These are phyloP conservation scores for Glyphotaelius pellucidus DNA, from an alignment of 2,888 invertebrate species.

Conservation along the genomic window DNA sequence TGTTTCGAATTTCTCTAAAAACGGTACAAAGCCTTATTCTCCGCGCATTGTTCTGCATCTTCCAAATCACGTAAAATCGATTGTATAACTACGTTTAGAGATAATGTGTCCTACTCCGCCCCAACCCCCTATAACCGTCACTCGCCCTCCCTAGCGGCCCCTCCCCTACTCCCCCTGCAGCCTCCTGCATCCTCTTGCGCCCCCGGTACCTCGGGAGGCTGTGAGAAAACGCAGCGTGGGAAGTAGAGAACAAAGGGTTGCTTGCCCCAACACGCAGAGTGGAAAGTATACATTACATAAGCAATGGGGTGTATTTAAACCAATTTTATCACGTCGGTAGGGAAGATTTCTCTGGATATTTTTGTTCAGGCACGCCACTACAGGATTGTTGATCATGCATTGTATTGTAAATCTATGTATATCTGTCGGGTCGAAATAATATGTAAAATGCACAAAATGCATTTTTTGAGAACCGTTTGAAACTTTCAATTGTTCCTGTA, in stretches of 20 bases:
- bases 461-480: too few species aligned
- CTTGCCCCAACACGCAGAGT: conserved; percentile 24
- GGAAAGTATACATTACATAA: background rate
- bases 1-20: background rate
- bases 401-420: background rate
- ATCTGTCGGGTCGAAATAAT: too few species aligned
- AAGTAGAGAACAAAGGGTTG: conserved; percentile 38
- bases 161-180: background rate
- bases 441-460: too few species aligned
- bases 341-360: background rate
- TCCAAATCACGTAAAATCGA: conserved; percentile 30
- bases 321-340: background rate
- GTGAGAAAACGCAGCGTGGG: conserved; percentile 38
- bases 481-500: too few species aligned
- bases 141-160: background rate
- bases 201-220: background rate
- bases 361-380: background rate
- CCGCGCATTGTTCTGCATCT: background rate
- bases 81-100: conserved; percentile 25
- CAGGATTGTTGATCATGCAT: background rate
- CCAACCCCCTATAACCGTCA: background rate
- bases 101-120: conserved; percentile 5
- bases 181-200: conserved; percentile 24
- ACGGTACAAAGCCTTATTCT: background rate
- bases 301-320: background rate